Percentiles rank a stretch among this genome's conserved stretches.
These are phyloP conservation scores for Chloroceryle inda DNA, from an alignment of 2,797 vertebrate genomes.

Conservation along the genomic window DNA sequence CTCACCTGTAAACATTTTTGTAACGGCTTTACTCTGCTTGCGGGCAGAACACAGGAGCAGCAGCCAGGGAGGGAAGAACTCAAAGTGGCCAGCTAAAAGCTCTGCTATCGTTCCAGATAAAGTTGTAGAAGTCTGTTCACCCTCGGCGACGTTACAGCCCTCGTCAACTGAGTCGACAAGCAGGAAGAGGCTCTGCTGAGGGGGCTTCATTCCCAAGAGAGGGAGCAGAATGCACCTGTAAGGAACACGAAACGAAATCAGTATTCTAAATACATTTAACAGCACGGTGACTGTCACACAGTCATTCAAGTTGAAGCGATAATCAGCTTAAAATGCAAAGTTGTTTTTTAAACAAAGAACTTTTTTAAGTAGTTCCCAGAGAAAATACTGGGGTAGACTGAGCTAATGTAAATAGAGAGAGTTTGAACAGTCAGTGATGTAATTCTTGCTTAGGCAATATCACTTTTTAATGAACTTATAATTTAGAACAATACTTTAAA, in stretches of 20 bases:
- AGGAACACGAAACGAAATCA: not conserved
- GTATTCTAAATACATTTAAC: not conserved
- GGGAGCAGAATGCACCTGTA: constrained; percentile 93
- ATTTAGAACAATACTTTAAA: not conserved
- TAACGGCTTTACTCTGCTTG: constrained; percentile 95
- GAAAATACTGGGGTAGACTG: not conserved
- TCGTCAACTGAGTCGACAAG: constrained; percentile 96
- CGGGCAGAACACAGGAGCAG: constrained; percentile 95
- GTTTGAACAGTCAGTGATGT: not conserved
- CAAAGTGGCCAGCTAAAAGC: constrained; percentile 93
- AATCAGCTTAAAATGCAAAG: not conserved
- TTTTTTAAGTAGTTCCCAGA: not conserved
- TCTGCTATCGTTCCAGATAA: constrained; percentile 92
- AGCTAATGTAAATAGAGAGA: not conserved
- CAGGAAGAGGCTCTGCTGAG: constrained; percentile 91
- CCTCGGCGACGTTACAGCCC: constrained; percentile 87
- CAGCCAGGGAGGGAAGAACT: constrained; percentile 97
- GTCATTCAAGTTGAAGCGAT: not conserved
- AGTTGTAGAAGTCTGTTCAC: constrained; percentile 85
- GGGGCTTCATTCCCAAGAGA: constrained; percentile 90
- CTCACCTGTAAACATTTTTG: constrained; percentile 96
- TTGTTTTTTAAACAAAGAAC: not conserved
- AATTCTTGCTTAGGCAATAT: not conserved
- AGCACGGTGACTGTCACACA: fast-evolving
- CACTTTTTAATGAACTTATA: not conserved